These are phyloP conservation scores for Drosophila leonis DNA, from an alignment of 2,888 invertebrate genomes.

Conservation along the genomic window DNA sequence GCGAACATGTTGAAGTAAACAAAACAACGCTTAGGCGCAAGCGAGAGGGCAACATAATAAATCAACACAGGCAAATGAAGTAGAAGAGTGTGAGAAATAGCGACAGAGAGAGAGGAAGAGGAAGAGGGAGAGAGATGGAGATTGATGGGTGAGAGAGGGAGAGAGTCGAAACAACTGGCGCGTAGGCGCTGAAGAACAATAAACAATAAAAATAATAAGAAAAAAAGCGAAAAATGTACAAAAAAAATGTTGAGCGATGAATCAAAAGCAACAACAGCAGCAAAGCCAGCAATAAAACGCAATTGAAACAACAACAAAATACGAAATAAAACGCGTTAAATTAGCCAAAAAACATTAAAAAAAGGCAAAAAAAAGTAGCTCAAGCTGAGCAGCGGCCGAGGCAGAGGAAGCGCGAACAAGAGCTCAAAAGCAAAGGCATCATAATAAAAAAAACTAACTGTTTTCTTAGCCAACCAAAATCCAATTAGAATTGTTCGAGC, in stretches of 20 bases:
- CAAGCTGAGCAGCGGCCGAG: background rate
- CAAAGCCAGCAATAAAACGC: conserved; percentile 15
- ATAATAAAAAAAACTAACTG: conserved; percentile 6
- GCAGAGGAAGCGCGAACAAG: background rate
- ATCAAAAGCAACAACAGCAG: conserved; percentile 37
- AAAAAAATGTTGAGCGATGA: conserved; percentile 47
- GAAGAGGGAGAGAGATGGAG: conserved; percentile 6
- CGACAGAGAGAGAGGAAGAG: background rate
- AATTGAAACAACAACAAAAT: conserved; percentile 31
- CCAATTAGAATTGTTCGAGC: conserved; percentile 2
- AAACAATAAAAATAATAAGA: conserved; percentile 32
- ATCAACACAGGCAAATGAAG: conserved; percentile 7
- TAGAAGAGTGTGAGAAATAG: conserved; percentile 4
- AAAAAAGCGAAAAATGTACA: conserved; percentile 9
- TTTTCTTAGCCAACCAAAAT: background rate
- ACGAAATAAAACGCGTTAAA: conserved; percentile 22
- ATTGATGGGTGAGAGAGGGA: background rate
- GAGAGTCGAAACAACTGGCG: conserved; percentile 35
- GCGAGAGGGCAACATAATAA: conserved; percentile 11
- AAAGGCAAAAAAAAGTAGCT: background rate
- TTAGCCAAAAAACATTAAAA: conserved; percentile 6
- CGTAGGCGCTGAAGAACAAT: conserved; percentile 65
- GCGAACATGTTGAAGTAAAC: conserved; percentile 54
- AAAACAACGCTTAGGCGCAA: conserved; percentile 38
- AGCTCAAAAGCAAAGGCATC: background rate